phyloP scores from a whole-genome alignment of 1,140 invertebrate species.

The Helicoverpa zea region DNA sequence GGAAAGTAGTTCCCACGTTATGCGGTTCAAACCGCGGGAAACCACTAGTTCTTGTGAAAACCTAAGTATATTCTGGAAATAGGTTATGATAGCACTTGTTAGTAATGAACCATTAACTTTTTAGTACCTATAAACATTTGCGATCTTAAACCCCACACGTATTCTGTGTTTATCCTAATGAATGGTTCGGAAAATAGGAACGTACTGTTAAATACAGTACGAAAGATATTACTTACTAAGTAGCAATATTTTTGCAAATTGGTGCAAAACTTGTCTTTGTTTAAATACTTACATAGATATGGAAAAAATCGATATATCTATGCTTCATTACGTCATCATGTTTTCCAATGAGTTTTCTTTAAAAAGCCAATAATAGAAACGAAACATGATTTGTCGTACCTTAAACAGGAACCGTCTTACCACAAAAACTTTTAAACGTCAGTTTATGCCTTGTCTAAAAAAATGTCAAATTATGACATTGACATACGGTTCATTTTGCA shows the following conservation, averaged over 20 bases:
- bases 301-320: neutral
- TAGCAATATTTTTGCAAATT: too few species aligned
- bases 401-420: too few species aligned
- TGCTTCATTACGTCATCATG: too few species aligned
- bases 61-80: neutral
- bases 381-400: too few species aligned
- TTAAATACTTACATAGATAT: neutral
- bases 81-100: slow-evolving; percentile 27
- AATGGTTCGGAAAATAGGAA: neutral
- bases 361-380: too few species aligned
- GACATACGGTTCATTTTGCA: too few species aligned
- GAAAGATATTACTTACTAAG: too few species aligned
- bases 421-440: too few species aligned
- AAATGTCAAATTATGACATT: too few species aligned
- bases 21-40: neutral
- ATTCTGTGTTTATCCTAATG: slow-evolving; percentile 22
- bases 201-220: neutral
- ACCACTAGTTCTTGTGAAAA: neutral
- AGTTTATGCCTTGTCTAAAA: too few species aligned
- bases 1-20: neutral
- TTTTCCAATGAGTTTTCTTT: too few species aligned
- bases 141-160: slow-evolving; percentile 3
- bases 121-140: slow-evolving; percentile 35
- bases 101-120: slow-evolving; percentile 29
- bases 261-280: too few species aligned